A percentile compares a stretch with the other conserved stretches of the same genome.
Conservation (phyloP, 2,797 vertebrate species). For the Smutsia temminckii region DNA sequence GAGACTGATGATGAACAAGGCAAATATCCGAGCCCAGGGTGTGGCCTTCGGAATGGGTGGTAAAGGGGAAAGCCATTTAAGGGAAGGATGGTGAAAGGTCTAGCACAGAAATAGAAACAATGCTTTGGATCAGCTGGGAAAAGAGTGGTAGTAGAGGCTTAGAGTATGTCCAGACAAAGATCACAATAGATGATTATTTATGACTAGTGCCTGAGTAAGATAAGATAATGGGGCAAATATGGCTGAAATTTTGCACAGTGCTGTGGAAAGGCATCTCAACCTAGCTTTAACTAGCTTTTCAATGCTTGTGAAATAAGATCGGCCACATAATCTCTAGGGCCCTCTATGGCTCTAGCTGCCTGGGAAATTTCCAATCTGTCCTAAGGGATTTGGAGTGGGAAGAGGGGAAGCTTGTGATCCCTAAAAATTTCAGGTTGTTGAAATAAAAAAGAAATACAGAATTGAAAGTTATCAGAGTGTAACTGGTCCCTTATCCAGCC, state of each 20-base stretch:
- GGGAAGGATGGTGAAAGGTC: not conserved
- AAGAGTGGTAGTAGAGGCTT: not conserved
- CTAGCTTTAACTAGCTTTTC: not conserved
- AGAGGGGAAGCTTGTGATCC: not conserved
- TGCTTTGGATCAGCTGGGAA: not conserved
- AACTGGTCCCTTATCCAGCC: not conserved
- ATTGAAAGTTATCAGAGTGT: not conserved
- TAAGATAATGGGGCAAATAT: not conserved
- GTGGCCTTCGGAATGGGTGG: not conserved
- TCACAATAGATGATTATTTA: not conserved
- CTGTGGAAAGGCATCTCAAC: not conserved
- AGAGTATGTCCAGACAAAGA: not conserved
- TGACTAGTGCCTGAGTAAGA: not conserved
- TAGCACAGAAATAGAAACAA: not conserved
- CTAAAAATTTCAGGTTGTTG: not conserved
- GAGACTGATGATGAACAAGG: not conserved
- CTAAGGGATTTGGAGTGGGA: not conserved
- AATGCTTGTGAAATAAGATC: not conserved
- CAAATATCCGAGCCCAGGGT: not conserved
- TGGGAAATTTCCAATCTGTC: not conserved
- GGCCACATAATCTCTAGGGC: not conserved
- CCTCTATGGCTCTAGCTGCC: not conserved
- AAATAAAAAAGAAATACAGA: constrained; percentile 25
- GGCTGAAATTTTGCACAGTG: not conserved
- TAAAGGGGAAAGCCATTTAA: not conserved